Conservation (phyloP, 2,797 vertebrate genomes). For the Sciurus vulgaris region DNA sequence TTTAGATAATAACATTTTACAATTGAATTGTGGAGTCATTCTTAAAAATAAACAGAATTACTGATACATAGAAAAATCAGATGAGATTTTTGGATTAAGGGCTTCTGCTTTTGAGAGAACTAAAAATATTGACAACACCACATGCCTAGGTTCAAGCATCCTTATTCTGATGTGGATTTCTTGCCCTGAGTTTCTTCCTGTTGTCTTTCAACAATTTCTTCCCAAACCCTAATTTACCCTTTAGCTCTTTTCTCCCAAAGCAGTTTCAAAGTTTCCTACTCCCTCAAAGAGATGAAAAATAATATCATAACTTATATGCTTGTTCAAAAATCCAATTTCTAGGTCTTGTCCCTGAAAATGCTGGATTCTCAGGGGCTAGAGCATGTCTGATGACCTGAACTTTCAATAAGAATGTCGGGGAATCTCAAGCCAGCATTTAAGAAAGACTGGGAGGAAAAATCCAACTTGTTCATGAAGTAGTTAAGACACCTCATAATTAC, state of each 20-base stretch:
- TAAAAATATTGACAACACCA: not conserved
- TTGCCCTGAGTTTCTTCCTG: not conserved
- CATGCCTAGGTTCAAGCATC: not conserved
- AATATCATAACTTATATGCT: not conserved
- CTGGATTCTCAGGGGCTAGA: not conserved
- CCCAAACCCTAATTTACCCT: not conserved
- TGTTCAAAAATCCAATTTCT: not conserved
- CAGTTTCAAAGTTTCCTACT: not conserved
- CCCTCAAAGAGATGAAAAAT: constrained; percentile 27
- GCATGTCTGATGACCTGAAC: not conserved
- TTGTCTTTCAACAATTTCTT: not conserved
- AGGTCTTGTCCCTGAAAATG: not conserved
- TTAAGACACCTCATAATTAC: not conserved
- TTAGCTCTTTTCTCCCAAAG: not conserved
- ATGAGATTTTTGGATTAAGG: constrained; percentile 12
- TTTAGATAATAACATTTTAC: not conserved
- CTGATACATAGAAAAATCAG: not conserved
- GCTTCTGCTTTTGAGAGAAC: constrained; percentile 6
- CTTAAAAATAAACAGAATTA: constrained; percentile 6
- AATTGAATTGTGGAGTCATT: constrained; percentile 7
- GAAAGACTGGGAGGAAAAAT: too few species aligned
- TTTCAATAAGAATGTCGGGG: not conserved
- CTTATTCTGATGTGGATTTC: not conserved
- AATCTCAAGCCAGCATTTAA: not conserved
- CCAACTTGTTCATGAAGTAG: not conserved